Evolutionary conservation across 2,113 vertebrate genomes (phyloP).

Genomic region (Notothenia coriiceps): DNA sequence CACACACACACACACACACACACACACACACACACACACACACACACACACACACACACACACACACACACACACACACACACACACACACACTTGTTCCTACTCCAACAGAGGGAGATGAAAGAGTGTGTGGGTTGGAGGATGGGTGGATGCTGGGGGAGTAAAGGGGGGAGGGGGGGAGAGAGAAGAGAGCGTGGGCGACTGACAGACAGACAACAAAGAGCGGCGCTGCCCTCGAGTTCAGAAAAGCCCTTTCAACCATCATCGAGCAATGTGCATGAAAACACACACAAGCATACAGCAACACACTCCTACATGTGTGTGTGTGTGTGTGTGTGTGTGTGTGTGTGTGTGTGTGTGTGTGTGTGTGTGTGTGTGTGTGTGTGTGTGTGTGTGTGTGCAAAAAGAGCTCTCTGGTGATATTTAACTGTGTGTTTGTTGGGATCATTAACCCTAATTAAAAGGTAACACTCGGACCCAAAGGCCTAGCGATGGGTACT

Average conservation of each 20-base stretch:
- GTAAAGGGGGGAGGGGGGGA: conserved; percentile 20
- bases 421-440: not conserved
- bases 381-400: conserved; percentile 2
- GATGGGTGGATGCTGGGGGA: conserved; percentile 45
- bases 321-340: not conserved
- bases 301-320: not conserved
- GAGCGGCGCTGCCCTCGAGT: conserved; percentile 60
- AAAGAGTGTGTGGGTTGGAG: conserved; percentile 60
- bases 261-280: conserved; percentile 30
- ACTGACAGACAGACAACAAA: conserved; percentile 65
- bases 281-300: conserved; percentile 5
- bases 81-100: not conserved
- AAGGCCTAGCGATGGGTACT: too few relatives aligned
- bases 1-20: conserved; percentile 5
- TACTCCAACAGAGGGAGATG: conserved; percentile 46
- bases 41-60: not conserved
- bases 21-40: conserved; percentile 3
- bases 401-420: too few relatives aligned
- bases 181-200: conserved; percentile 38
- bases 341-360: not conserved
- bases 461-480: not conserved
- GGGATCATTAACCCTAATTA: not conserved
- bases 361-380: conserved; percentile 2
- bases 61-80: too few relatives aligned
- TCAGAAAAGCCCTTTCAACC: conserved; percentile 74